Evolutionary conservation across 1,140 invertebrate genomes (phyloP).

Genomic region (Platyscapa corneri): DNA sequence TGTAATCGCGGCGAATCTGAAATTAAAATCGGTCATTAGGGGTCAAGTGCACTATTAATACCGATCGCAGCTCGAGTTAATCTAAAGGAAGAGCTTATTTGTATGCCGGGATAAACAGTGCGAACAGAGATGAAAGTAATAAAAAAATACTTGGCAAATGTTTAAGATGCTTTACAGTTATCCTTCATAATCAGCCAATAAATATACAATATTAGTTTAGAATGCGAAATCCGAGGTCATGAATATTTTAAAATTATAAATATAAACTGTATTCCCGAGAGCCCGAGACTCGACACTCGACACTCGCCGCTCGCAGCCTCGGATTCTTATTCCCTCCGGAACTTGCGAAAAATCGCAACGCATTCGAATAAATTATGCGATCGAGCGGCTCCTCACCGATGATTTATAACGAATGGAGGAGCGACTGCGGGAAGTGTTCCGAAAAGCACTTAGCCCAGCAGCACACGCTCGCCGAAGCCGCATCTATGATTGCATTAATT

Average conservation of each 20-base stretch:
- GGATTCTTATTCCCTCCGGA: not conserved
- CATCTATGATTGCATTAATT: not conserved
- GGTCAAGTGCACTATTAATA: too few relatives aligned
- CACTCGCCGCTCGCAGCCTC: not conserved
- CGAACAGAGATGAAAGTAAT: not conserved
- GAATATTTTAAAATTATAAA: not conserved
- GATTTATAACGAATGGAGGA: not conserved
- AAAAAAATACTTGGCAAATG: not conserved
- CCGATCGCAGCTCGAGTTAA: not conserved
- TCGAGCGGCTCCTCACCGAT: not conserved
- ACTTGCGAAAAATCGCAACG: not conserved
- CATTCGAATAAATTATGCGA: not conserved
- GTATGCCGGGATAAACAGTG: too few relatives aligned
- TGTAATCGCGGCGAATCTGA: not conserved
- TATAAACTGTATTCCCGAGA: not conserved
- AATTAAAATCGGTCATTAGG: too few relatives aligned
- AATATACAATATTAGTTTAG: not conserved
- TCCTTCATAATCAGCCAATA: not conserved
- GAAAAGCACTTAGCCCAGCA: too few relatives aligned
- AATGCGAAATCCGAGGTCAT: not conserved
- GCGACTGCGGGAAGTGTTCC: not conserved
- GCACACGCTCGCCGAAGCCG: not conserved
- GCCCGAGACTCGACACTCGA: too few relatives aligned
- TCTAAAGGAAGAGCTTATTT: too few relatives aligned
- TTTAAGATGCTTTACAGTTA: not conserved